Percentiles rank a stretch among this genome's conserved stretches.
Evolutionary conservation across 1,140 invertebrate species (phyloP).

Genomic region (Drosophila littoralis): DNA sequence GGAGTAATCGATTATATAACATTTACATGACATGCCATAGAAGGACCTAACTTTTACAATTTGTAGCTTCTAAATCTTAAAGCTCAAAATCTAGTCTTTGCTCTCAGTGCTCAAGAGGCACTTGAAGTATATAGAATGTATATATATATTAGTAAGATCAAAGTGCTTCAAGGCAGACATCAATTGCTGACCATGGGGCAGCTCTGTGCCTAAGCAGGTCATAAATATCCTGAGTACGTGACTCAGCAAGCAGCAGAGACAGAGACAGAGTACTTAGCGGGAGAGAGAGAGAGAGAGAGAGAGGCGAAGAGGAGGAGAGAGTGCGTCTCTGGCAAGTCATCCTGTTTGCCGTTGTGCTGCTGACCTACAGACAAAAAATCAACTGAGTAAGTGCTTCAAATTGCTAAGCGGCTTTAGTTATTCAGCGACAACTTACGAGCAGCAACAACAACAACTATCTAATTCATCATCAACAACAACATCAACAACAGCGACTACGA

Average conservation of each 20-base stretch:
- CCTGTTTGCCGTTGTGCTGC: constrained; percentile 26
- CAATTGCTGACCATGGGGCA: not conserved
- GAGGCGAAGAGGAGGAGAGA: not conserved
- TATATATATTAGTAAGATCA: too few species aligned
- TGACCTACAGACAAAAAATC: constrained; percentile 54
- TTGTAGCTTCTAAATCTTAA: too few species aligned
- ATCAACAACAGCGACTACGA: constrained; percentile 20
- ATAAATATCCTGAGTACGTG: not conserved
- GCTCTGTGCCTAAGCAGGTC: not conserved
- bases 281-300: too few species aligned
- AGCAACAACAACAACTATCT: constrained; percentile 18
- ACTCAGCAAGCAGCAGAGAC: not conserved
- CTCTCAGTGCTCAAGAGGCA: too few species aligned
- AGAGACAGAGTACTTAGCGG: not conserved
- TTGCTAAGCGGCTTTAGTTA: constrained; percentile 52
- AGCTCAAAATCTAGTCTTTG: too few species aligned
- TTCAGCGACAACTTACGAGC: constrained; percentile 1
- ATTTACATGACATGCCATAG: too few species aligned
- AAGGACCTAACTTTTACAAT: too few species aligned
- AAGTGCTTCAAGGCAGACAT: not conserved
- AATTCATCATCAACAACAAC: constrained; percentile 16
- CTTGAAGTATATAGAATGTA: too few species aligned
- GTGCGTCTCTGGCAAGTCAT: constrained; percentile 42
- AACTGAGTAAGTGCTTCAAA: constrained; percentile 33
- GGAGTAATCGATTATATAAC: too few species aligned